phyloP scores from a whole-genome alignment of 2,113 vertebrate genomes.

The Pardalotus punctatus region DNA sequence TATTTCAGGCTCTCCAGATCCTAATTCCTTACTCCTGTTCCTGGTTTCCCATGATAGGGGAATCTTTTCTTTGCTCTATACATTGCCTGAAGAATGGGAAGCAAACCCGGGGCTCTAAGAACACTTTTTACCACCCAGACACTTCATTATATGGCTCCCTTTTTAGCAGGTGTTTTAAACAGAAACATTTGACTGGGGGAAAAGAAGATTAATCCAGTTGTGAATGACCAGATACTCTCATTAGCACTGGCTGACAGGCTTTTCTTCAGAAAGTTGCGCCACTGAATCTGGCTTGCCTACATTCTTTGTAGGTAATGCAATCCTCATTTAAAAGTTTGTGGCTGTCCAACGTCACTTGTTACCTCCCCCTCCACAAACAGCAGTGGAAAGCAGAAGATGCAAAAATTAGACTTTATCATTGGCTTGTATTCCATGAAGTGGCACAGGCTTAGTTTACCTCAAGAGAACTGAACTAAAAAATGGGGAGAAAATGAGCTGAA shows the following conservation, averaged over 20 bases:
- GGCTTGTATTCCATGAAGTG: background rate
- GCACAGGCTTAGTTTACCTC: background rate
- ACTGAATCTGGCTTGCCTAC: constrained; percentile 34
- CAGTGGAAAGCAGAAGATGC: background rate
- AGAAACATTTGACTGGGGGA: background rate
- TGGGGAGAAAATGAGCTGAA: background rate
- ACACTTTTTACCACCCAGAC: background rate
- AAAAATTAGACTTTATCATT: background rate
- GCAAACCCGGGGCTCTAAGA: background rate
- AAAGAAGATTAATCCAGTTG: constrained; percentile 10
- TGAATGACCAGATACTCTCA: constrained; percentile 30
- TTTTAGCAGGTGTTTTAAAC: constrained; percentile 20
- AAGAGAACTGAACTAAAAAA: background rate
- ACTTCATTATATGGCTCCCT: background rate
- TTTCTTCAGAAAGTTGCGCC: constrained; percentile 4
- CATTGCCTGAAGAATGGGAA: background rate
- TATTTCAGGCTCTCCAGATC: background rate
- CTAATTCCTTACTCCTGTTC: background rate
- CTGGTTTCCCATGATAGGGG: background rate
- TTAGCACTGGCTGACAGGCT: background rate
- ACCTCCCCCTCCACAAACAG: constrained; percentile 20
- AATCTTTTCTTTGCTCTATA: background rate
- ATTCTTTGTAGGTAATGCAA: constrained; percentile 53
- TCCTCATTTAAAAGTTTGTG: constrained; percentile 34
- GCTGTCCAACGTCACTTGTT: background rate